Conservation (phyloP, 1,140 invertebrate genomes). For the Heliconius melpomene region DNA sequence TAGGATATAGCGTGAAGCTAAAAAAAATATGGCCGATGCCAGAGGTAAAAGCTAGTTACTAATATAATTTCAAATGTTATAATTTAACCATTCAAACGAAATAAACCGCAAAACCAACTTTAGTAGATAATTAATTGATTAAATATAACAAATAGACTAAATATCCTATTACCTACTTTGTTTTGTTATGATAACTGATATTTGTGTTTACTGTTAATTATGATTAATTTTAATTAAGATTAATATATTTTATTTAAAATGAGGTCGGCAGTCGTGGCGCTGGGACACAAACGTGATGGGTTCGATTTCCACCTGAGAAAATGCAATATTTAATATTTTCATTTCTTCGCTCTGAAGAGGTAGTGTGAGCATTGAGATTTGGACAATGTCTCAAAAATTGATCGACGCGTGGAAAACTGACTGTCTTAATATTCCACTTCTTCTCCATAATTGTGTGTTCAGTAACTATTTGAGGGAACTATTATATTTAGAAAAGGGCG, state of each 20-base stretch:
- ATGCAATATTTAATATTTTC: background rate
- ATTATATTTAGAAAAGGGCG: too few species aligned
- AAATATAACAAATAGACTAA: conserved; percentile 11
- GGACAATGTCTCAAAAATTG: too few species aligned
- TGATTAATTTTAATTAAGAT: background rate
- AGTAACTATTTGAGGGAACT: too few species aligned
- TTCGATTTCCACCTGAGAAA: background rate
- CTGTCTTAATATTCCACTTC: too few species aligned
- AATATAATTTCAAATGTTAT: background rate
- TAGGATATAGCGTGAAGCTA: too few species aligned
- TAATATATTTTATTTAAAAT: background rate
- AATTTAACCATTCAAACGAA: background rate
- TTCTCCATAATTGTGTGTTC: too few species aligned
- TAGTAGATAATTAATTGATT: conserved; percentile 19
- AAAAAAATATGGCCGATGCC: too few species aligned
- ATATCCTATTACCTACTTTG: conserved; percentile 15
- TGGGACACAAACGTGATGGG: background rate
- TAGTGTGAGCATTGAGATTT: too few species aligned
- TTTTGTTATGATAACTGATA: conserved; percentile 21
- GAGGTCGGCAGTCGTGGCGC: background rate
- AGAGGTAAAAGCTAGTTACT: too few species aligned
- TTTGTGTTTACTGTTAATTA: conserved; percentile 16
- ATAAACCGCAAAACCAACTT: background rate
- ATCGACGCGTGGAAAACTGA: too few species aligned
- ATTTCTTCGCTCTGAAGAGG: background rate